Evolutionary conservation across 1,140 invertebrate genomes (phyloP).

Genomic region (Gonioctena quinquepunctata): DNA sequence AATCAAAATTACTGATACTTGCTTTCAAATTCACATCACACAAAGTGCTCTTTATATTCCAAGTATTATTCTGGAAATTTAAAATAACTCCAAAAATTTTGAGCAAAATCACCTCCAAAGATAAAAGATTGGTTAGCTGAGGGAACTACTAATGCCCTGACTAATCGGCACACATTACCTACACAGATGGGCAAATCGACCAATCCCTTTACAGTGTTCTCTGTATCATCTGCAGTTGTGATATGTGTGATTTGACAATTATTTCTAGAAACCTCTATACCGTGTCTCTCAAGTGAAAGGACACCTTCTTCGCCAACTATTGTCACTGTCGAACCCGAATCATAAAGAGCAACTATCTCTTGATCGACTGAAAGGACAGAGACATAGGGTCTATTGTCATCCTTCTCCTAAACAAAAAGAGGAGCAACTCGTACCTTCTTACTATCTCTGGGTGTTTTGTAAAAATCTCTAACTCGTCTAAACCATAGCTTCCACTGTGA

Average conservation of each 20-base stretch:
- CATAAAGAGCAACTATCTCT: neutral
- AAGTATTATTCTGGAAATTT: neutral
- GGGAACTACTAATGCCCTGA: no score
- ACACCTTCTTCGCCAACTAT: neutral
- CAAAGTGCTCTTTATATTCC: neutral
- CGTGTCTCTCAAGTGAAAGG: neutral
- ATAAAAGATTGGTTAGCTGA: neutral
- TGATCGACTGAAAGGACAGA: neutral
- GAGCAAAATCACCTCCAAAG: neutral
- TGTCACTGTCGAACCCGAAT: neutral
- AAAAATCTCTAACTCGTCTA: no score
- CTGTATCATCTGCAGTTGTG: neutral
- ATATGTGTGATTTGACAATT: neutral
- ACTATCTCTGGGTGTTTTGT: no score
- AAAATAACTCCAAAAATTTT: slow-evolving; percentile 8
- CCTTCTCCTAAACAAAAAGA: neutral
- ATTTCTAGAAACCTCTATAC: neutral
- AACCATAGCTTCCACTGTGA: no score
- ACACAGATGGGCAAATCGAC: neutral
- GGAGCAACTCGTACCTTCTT: neutral
- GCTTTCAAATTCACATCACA: neutral
- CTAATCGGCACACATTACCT: neutral
- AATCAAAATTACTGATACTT: neutral
- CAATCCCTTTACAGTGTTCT: neutral
- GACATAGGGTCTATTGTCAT: neutral